Evolutionary conservation across 2,113 vertebrate genomes (phyloP).

Genomic region (Pristiophorus japonicus): DNA sequence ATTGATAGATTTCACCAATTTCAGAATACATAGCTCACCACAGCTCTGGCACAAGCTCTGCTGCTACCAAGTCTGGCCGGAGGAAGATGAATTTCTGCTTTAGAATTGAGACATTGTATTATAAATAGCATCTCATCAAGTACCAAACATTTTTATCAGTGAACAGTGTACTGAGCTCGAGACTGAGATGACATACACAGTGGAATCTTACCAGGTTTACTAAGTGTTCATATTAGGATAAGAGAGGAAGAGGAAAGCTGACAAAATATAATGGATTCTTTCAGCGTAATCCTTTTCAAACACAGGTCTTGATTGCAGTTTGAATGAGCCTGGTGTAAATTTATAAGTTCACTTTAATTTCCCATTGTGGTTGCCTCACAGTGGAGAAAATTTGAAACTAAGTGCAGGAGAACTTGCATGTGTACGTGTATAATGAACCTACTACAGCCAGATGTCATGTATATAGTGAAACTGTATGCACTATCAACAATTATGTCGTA

Average conservation of each 20-base stretch:
- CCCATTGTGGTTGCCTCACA: not conserved
- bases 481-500: too few species aligned
- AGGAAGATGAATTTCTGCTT: not conserved
- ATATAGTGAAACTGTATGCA: too few species aligned
- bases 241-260: not conserved
- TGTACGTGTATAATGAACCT: not conserved
- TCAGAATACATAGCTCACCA: not conserved
- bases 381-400: not conserved
- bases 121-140: not conserved
- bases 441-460: not conserved
- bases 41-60: not conserved
- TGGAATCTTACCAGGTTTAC: not conserved
- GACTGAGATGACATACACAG: not conserved
- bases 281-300: not conserved
- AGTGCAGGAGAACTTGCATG: not conserved
- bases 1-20: constrained; percentile 4
- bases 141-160: not conserved
- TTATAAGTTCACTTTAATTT: not conserved
- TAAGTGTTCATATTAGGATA: not conserved
- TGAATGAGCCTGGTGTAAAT: not conserved
- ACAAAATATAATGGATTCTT: not conserved
- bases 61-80: not conserved
- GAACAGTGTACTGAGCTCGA: not conserved
- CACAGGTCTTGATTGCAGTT: not conserved
- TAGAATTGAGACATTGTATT: not conserved